Evolutionary conservation across 2,113 vertebrate genomes (phyloP), one percentile per base, ranked within the genome.

Genomic region (Crotalus tigris): DNA sequence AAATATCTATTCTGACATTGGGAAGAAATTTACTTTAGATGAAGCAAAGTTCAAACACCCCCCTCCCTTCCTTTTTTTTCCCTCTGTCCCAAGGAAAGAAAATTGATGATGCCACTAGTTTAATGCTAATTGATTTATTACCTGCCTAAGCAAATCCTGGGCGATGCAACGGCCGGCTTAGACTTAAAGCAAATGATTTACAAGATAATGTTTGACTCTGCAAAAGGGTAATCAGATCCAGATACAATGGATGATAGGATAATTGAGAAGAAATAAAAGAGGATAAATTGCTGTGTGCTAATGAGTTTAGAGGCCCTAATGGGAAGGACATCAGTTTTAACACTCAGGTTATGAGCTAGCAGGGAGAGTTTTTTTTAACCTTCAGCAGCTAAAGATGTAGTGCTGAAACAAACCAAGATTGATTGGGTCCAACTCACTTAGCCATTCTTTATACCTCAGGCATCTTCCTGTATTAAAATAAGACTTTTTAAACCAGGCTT

Each of bases 261-360:
- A 98, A 98, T 98, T 98, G 98, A 98, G 98, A 98, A 98, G 97
- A 97, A 98, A 98, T 98, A 98, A 98, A 98, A 98, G 97, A 98
- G 98, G 98, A 98, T 98, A 98, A 98, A 98, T 98, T 98, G 98
- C 98, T 93, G 93, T 97, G 97, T 97, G 97, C 97, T 98, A 98
- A 98, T 98, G 98, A 98, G 98, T 97, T 98, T 98, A 98, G 98
- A 98, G 98, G 96, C 96, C 96, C 94, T 98, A 97, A 98, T 98
- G 97, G 97, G 97, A 96, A 97, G 96, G 98, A 98, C 98, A 98
- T 98, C 98, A 97, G 98, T 98, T 98, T 98, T 97, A 98, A 98
- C 98, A 98, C 97, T 97, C 87, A 0, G 98, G 97, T 98, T 98
- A 98, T 97, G 96, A 98, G 97, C 97, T 95, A 96, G 96, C 97